Percentiles rank a stretch among this genome's conserved stretches.
phyloP scores from a whole-genome alignment of 1,140 invertebrate species.

The Megathymus violae region DNA sequence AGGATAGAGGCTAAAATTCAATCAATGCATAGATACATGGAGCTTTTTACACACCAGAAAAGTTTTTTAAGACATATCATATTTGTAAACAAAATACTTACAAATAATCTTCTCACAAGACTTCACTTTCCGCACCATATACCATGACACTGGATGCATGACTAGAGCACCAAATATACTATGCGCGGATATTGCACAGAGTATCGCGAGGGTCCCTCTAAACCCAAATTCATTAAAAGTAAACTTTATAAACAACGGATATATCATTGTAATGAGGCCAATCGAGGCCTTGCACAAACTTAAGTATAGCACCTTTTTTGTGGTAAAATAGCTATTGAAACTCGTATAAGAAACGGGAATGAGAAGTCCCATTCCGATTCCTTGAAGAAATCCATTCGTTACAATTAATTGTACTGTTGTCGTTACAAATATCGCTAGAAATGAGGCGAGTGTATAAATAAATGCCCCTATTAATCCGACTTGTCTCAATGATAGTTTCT shows the following conservation, averaged over 20 bases:
- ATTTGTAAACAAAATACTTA: constrained; percentile 65
- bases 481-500: constrained; percentile 82
- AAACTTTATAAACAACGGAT: constrained; percentile 84
- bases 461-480: constrained; percentile 84
- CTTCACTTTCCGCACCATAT: constrained; percentile 83
- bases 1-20: too few species aligned
- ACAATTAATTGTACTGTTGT: constrained; percentile 83
- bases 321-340: constrained; percentile 77
- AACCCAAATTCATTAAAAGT: constrained; percentile 85
- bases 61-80: not conserved
- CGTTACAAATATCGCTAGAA: constrained; percentile 82
- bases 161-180: constrained; percentile 86
- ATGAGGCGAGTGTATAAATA: constrained; percentile 83
- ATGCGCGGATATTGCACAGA: constrained; percentile 85
- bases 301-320: constrained; percentile 84
- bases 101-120: constrained; percentile 72
- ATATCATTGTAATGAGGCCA: constrained; percentile 84
- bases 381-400: constrained; percentile 77
- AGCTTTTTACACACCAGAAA: not conserved
- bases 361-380: constrained; percentile 75
- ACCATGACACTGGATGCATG: constrained; percentile 89
- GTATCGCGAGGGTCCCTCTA: constrained; percentile 85
- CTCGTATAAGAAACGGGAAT: constrained; percentile 77
- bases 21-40: not conserved
- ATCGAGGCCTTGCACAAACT: constrained; percentile 86